Evolutionary conservation across 2,888 invertebrate species (phyloP).

Genomic region (Drosophila barbarae): DNA sequence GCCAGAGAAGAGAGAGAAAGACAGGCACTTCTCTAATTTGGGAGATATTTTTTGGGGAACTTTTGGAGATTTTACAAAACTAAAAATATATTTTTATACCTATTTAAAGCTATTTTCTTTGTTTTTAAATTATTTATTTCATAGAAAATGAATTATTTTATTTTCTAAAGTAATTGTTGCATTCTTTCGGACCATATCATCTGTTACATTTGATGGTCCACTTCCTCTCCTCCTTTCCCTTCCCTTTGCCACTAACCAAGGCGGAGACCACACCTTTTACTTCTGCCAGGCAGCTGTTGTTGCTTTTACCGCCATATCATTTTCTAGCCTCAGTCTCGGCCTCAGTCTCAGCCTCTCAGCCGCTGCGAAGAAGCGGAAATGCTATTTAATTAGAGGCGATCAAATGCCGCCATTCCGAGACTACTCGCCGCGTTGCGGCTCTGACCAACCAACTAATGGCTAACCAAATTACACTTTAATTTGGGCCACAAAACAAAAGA

Average conservation of each 20-base stretch:
- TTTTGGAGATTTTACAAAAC: background rate
- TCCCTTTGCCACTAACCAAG: conserved; percentile 37
- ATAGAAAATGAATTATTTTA: too few relatives aligned
- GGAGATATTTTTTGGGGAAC: background rate
- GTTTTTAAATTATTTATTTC: too few relatives aligned
- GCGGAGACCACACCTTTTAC: conserved; percentile 56
- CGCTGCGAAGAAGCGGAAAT: conserved; percentile 60
- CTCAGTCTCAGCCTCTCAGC: background rate
- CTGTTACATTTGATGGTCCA: conserved; percentile 14
- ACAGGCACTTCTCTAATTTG: conserved; percentile 1
- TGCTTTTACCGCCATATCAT: conserved; percentile 54
- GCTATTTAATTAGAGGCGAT: conserved; percentile 73
- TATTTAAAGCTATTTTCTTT: too few relatives aligned
- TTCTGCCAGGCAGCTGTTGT: conserved; percentile 20
- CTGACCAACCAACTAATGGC: conserved; percentile 58
- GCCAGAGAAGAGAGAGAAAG: background rate
- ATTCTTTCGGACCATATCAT: conserved; percentile 1
- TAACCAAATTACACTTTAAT: conserved; percentile 74
- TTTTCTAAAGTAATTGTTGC: too few relatives aligned
- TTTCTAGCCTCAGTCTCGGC: conserved; percentile 39
- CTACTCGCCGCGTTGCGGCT: conserved; percentile 15
- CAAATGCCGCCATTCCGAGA: conserved; percentile 59
- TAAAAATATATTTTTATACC: background rate
- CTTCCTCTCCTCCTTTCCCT: conserved; percentile 17
- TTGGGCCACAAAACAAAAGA: conserved; percentile 61